Evolutionary conservation across 2,113 vertebrate genomes (phyloP), one percentile per base, ranked within the genome.

Genomic region (Hydrochoerus hydrochaeris): DNA sequence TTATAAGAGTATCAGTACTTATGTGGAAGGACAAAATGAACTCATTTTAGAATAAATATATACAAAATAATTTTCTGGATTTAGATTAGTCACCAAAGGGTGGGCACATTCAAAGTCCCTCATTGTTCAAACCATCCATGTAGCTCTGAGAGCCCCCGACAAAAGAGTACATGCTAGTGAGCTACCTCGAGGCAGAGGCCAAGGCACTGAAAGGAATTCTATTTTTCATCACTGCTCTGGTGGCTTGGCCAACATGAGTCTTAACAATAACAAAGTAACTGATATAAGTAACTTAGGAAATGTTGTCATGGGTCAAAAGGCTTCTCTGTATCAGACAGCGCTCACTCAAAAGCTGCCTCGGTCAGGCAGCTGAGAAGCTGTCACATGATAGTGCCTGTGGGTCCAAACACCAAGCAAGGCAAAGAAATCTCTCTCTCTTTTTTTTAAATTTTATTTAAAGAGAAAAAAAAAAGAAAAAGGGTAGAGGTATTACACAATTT

Each of bases 281-380:
- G 8, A 54, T 46, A 41, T 92, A 80, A 94, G 20, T 9, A 10
- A 90, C n/a, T 94, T 35, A 32, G 85, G 46, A 78, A 77, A 91
- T 71, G 44, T 22, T 96, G 30, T 81, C 77, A 65, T 69, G 77
- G 35, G 58, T 96, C 71, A 58, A 97, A 97, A 63, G 65, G 67
- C 93, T 95, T 86, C 86, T 73, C 24, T 3, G 20, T 89, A 14
- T 87, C 19, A n/a, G 38, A 90, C 26, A 88, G 73, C 91, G 82
- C 24, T 1, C n/a, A 77, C 24, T 69, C 92, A 77, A 71, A 81
- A 77, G 58, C 78, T 92, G 62, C n/a, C 38, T 5, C 93, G 92
- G 20, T 60, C 32, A 38, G 87, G 49, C 90, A 41, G 0, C 94
- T 58, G 4, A 26, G 32, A 85, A 89, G 62, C 71, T 65, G 26